phyloP scores from a whole-genome alignment of 2,888 invertebrate species.

The Pollenia griseotomentosa region DNA sequence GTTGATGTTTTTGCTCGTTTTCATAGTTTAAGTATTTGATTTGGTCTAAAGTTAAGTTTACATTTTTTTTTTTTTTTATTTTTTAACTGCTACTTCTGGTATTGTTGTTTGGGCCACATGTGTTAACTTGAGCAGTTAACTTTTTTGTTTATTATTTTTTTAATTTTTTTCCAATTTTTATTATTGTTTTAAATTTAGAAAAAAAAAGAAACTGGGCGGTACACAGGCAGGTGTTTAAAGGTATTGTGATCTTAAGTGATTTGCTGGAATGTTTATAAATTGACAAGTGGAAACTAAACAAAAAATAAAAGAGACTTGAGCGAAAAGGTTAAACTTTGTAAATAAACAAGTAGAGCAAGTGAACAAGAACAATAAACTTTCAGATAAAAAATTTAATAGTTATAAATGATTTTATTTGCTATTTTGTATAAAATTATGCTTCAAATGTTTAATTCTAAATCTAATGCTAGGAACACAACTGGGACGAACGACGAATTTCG shows the following conservation, averaged over 20 bases:
- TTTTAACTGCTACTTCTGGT: conserved; percentile 19
- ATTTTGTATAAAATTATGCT: no score
- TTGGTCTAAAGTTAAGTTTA: conserved; percentile 35
- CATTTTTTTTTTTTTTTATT: conserved; percentile 41
- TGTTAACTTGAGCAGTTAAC: conserved; percentile 61
- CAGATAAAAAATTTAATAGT: not conserved
- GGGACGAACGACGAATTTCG: no score
- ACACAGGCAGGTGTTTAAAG: conserved; percentile 39
- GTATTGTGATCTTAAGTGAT: conserved; percentile 27
- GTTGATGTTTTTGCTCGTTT: conserved; percentile 24
- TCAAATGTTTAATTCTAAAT: no score
- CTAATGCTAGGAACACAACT: no score
- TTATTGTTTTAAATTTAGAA: conserved; percentile 17
- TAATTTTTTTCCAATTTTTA: not conserved
- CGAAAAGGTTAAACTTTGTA: not conserved
- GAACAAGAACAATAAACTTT: not conserved
- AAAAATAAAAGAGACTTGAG: not conserved
- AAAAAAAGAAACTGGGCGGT: not conserved
- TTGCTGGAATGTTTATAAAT: not conserved
- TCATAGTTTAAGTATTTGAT: conserved; percentile 38
- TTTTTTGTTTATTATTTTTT: conserved; percentile 14
- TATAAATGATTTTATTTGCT: no score
- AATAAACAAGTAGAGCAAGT: not conserved
- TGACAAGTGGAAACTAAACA: not conserved
- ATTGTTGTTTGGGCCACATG: conserved; percentile 51